phyloP scores from a whole-genome alignment of 1,140 invertebrate genomes.

The Pollicipes pollicipes region DNA sequence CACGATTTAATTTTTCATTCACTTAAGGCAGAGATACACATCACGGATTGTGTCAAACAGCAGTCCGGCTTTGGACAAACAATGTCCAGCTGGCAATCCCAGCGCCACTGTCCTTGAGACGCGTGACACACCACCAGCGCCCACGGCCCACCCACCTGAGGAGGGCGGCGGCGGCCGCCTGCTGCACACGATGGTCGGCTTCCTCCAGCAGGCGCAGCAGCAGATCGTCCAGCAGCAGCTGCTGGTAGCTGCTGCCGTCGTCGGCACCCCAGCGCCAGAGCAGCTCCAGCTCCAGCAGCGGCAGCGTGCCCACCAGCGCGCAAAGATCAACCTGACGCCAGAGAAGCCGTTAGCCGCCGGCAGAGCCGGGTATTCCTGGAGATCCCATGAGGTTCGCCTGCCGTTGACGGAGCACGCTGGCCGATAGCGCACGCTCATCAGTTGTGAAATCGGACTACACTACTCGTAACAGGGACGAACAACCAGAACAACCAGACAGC shows the following conservation, averaged over 20 bases:
- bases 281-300: neutral
- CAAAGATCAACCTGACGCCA: neutral
- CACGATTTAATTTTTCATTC: no score
- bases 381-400: neutral
- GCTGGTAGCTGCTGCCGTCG: conserved; percentile 33
- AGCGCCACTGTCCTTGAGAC: no score
- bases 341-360: neutral
- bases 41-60: no score
- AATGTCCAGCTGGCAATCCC: no score
- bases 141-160: conserved; percentile 44
- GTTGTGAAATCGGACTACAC: conserved; percentile 18
- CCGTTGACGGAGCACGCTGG: no score
- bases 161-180: conserved; percentile 45
- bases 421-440: no score
- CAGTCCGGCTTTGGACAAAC: no score
- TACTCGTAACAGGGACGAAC: no score
- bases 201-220: conserved; percentile 47
- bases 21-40: no score
- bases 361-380: conserved; percentile 5
- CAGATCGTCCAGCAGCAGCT: conserved; percentile 39
- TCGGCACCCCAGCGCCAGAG: conserved; percentile 12
- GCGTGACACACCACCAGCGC: no score
- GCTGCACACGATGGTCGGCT: conserved; percentile 56
- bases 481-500: no score
- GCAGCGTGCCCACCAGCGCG: neutral